phyloP scores from a whole-genome alignment of 2,888 invertebrate species.

The Blera fallax region DNA sequence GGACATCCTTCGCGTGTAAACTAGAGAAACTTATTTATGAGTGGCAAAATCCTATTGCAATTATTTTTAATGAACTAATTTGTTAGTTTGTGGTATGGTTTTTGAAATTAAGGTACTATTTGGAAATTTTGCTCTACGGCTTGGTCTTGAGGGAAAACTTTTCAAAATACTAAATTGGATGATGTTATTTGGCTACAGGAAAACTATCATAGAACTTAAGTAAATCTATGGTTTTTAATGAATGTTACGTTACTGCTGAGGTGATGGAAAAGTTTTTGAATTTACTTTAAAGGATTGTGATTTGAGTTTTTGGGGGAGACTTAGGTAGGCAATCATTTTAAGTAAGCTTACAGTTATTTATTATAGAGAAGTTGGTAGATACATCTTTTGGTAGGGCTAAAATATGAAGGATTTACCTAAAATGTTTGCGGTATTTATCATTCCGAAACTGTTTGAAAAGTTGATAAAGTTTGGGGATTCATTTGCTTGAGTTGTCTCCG shows the following conservation, averaged over 20 bases:
- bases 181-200: background rate
- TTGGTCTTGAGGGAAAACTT: background rate
- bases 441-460: too few species aligned
- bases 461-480: too few species aligned
- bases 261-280: background rate
- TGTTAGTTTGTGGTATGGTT: constrained; percentile 17
- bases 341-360: background rate
- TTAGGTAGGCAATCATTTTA: background rate
- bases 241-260: background rate
- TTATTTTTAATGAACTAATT: constrained; percentile 67
- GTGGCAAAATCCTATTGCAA: constrained; percentile 34
- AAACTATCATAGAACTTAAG: background rate
- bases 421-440: too few species aligned
- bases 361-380: background rate
- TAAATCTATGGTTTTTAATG: background rate
- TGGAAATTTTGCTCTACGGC: background rate
- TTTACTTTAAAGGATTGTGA: background rate
- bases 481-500: too few species aligned
- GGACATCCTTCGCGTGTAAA: background rate
- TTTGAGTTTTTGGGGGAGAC: background rate
- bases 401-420: too few species aligned
- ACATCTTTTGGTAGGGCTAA: background rate
- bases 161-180: background rate
- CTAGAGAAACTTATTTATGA: background rate
- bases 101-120: constrained; percentile 36